Percentiles rank a stretch among this genome's conserved stretches.
Evolutionary conservation across 2,888 invertebrate genomes (phyloP).

Genomic region (Acrobasis suavella): DNA sequence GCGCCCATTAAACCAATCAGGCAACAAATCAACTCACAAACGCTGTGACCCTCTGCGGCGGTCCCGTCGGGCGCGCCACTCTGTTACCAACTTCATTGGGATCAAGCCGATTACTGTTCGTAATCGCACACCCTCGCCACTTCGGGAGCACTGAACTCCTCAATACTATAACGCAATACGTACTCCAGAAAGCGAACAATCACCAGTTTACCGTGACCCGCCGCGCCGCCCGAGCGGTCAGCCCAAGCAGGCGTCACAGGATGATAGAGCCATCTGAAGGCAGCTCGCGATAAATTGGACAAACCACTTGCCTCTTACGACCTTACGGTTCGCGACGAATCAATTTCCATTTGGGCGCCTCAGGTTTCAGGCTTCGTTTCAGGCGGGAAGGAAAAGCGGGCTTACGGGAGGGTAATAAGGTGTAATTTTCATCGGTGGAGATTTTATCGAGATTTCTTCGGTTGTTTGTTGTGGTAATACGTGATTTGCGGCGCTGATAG

Average conservation of each 20-base stretch:
- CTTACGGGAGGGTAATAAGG: conserved; percentile 54
- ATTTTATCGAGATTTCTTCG: conserved; percentile 55
- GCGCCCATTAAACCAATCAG: conserved; percentile 30
- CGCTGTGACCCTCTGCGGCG: conserved; percentile 36
- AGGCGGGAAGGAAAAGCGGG: conserved; percentile 46
- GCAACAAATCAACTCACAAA: conserved; percentile 36
- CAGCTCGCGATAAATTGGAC: conserved; percentile 40
- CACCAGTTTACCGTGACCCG: conserved; percentile 47
- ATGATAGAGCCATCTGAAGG: conserved; percentile 48
- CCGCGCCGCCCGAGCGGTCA: conserved; percentile 38
- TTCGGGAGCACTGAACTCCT: conserved; percentile 53
- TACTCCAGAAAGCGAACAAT: conserved; percentile 45
- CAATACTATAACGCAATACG: conserved; percentile 54
- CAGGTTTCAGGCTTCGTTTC: conserved; percentile 37
- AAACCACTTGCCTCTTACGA: conserved; percentile 49
- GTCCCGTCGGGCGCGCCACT: conserved; percentile 50
- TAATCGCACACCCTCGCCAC: conserved; percentile 72
- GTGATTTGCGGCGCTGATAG: conserved; percentile 70
- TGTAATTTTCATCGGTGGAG: conserved; percentile 54
- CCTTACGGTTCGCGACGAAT: conserved; percentile 68
- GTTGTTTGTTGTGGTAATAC: conserved; percentile 74
- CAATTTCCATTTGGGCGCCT: conserved; percentile 71
- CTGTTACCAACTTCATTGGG: conserved; percentile 74
- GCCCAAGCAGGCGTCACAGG: conserved; percentile 37
- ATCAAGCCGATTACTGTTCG: conserved; percentile 76